Percentiles rank a stretch among this genome's conserved stretches.
These are phyloP conservation scores for Drosophila navojoa DNA, from an alignment of 1,140 invertebrate species.

Conservation along the genomic window DNA sequence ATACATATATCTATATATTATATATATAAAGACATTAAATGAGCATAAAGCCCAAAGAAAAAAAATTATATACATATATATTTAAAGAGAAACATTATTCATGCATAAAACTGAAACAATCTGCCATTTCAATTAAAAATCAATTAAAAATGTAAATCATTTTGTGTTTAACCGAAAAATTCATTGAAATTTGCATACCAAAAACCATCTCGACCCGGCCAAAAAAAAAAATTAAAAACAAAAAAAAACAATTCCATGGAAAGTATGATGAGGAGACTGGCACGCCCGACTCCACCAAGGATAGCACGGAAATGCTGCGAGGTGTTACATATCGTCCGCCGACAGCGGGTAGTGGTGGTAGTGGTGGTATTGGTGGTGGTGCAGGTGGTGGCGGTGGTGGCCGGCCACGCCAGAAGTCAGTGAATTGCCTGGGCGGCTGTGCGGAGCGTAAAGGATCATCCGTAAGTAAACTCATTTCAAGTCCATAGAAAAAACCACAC, in stretches of 20 bases:
- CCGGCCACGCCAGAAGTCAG: constrained; percentile 81
- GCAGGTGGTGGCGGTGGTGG: constrained; percentile 70
- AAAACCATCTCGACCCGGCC: constrained; percentile 39
- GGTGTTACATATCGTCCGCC: constrained; percentile 85
- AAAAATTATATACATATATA: background rate
- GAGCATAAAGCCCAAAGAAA: constrained; percentile 18
- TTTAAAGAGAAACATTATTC: constrained; percentile 18
- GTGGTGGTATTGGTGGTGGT: constrained; percentile 84
- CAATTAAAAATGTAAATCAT: constrained; percentile 83
- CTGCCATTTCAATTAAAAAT: constrained; percentile 77
- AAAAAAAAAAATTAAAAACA: too few relatives aligned
- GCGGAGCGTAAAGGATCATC: constrained; percentile 86
- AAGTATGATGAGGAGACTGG: constrained; percentile 84
- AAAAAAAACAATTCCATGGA: constrained; percentile 20
- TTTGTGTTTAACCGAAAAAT: constrained; percentile 76
- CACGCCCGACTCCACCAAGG: constrained; percentile 85
- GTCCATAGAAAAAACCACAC: background rate
- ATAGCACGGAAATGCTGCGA: constrained; percentile 80
- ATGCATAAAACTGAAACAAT: constrained; percentile 44
- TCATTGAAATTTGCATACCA: constrained; percentile 77
- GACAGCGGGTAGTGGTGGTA: constrained; percentile 71
- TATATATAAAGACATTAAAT: constrained; percentile 24
- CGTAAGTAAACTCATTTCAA: constrained; percentile 84
- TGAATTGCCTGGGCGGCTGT: constrained; percentile 86
- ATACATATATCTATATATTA: constrained; percentile 11